Base-by-base conservation (phyloP, 2,797 vertebrate species). In the Myoxocephalus aenaeus region DNA sequence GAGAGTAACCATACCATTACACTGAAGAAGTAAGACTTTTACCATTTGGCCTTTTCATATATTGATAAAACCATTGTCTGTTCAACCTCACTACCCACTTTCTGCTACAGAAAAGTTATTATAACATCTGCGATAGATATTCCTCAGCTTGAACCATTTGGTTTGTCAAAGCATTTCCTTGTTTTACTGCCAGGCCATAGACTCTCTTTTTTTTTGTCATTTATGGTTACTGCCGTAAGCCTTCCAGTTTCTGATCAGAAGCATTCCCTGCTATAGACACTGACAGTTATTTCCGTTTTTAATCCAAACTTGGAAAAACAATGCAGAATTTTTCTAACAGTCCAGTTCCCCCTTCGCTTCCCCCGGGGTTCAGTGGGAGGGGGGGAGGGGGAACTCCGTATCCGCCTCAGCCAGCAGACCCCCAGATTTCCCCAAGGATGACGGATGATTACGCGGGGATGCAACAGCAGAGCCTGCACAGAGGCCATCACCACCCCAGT, bases 251-350 rank as follows among this genome's bases (percentile, higher is more conserved):
- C 64, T 83, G 74, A 86, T 91, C 77, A 80, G 82, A 89, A 85
- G 77, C 89, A 91, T 92, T 92, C 87, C 86, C 84, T 80, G 74
- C 34, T 82, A 86, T 80, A 87, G 75, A 89, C 86, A 71, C 77
- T 87, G 75, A 86, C 70, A 80, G 63, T 76, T 69, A 77, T 90
- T 87, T 84, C 66, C 10, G 48, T 84, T 87, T 87, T 87, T 62
- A 80, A 84, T 71, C 63, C 71, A 87, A 82, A 77, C 73, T 80
- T 65, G 65, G 65, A 79, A 56, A 81, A 90, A 93, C 87, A 89
- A 96, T 96, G 95, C 95, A 96, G 91, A 96, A 96, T 89, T 96
- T 96, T 89, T 92, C 94, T 29, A 95, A 96, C 84, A 96, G 93
- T 75, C 88, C 95, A 3, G 92, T 91, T 73, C 92, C 94, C 71